These are phyloP conservation scores for Sebastes ruberrimus DNA, from an alignment of 2,797 vertebrate species.

Conservation along the genomic window DNA sequence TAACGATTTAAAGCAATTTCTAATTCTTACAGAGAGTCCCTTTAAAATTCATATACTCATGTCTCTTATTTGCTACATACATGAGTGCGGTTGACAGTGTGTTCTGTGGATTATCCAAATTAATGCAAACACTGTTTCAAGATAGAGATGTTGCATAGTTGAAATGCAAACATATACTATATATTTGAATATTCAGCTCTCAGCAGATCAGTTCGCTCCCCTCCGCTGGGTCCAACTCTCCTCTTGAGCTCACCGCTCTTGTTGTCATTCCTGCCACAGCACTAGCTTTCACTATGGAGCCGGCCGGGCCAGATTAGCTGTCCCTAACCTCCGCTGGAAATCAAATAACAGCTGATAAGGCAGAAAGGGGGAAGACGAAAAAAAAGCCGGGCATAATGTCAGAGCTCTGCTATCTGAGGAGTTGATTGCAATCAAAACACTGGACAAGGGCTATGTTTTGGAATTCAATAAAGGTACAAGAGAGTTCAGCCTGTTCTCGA, in stretches of 20 bases:
- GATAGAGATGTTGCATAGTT: not conserved
- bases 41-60: too few species aligned
- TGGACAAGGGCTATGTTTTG: constrained; percentile 34
- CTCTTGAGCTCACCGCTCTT: constrained; percentile 6
- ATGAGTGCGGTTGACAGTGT: not conserved
- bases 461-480: constrained; percentile 35
- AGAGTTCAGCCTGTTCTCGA: constrained; percentile 34
- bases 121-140: not conserved
- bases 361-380: not conserved
- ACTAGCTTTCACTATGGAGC: not conserved
- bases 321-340: constrained; percentile 36
- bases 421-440: constrained; percentile 52
- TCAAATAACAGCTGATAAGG: constrained; percentile 45
- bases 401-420: constrained; percentile 17
- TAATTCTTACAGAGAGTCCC: too few species aligned
- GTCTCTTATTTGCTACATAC: not conserved
- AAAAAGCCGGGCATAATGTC: constrained; percentile 27
- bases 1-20: too few species aligned
- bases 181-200: not conserved
- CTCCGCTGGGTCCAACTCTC: not conserved
- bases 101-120: not conserved
- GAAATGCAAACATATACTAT: not conserved
- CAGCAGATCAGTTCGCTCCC: not conserved
- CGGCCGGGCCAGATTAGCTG: constrained; percentile 33
- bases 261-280: constrained; percentile 37